phyloP scores from a whole-genome alignment of 2,888 invertebrate genomes.

The Hylaea fasciaria region DNA sequence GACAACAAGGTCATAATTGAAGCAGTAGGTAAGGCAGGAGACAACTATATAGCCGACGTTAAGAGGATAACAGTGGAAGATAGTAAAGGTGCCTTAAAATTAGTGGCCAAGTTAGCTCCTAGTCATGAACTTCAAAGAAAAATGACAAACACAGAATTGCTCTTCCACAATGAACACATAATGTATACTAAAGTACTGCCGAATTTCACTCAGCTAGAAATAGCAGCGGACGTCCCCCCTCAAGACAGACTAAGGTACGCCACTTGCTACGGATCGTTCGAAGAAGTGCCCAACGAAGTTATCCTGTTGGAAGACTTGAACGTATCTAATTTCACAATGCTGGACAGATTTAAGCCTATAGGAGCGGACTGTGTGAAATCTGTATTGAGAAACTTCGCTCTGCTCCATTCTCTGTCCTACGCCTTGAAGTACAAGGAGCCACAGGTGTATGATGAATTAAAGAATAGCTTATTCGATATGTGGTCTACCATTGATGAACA shows the following conservation, averaged over 20 bases:
- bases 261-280: slow-evolving; percentile 50
- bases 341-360: slow-evolving; percentile 49
- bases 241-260: slow-evolving; percentile 50
- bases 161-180: slow-evolving; percentile 52
- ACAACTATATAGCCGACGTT: slow-evolving; percentile 48
- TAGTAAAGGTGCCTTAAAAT: slow-evolving; percentile 45
- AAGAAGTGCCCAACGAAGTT: slow-evolving; percentile 51
- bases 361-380: slow-evolving; percentile 46
- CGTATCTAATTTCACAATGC: slow-evolving; percentile 43
- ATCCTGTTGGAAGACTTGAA: slow-evolving; percentile 58
- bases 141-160: slow-evolving; percentile 23
- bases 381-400: slow-evolving; percentile 50
- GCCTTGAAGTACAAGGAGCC: slow-evolving; percentile 51
- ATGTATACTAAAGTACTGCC: slow-evolving; percentile 55
- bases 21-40: slow-evolving; percentile 46
- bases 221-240: slow-evolving; percentile 42
- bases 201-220: slow-evolving; percentile 49
- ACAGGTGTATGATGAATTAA: slow-evolving; percentile 35
- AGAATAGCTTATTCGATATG: slow-evolving; percentile 36
- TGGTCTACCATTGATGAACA: slow-evolving; percentile 19
- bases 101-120: slow-evolving; percentile 56
- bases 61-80: slow-evolving; percentile 45
- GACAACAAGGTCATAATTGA: slow-evolving; percentile 32
- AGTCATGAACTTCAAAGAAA: slow-evolving; percentile 35
- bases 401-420: slow-evolving; percentile 52